Base-by-base conservation (phyloP, 1,140 invertebrate species). In the Cardiocondyla obscurior region DNA sequence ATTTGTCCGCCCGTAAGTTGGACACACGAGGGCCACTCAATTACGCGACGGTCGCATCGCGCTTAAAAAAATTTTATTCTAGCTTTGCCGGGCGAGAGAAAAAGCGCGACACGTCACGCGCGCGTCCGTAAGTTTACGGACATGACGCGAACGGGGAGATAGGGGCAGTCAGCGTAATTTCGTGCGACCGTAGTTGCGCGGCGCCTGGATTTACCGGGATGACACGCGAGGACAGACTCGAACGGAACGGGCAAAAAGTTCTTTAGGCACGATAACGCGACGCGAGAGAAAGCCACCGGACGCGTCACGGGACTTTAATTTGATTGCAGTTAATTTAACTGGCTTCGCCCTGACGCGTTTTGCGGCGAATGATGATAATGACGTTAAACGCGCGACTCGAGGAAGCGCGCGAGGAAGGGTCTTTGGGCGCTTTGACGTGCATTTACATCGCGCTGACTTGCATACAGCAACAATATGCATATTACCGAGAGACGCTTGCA, bases 371-470 rank as follows among this genome's bases (percentile, higher is more conserved):
- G 42, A 28, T 67, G n/a, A 67, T 53, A 53, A 28, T 67, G n/a
- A 67, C 30, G 25, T 77, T 53, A 67, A 67, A 77, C 33, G 33
- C 60, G 33, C 46, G 72, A 74, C 39, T 74, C n/a, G 30, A n/a
- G 25, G 30, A 46, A 36, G 28, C 10, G 42, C 19, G 46, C 44
- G n/a, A 10, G 6, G 33, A 33, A 22, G 36, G 39, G 55, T 16
- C 46, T 65, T 36, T 19, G 73, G 72, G 14, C 33, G 22, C 46
- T 79, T 46, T 14, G 74, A 77, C 46, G 12, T 60, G 73, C 57
- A 64, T 64, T 65, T 25, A 19, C 44, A 30, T n/a, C 19, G 44
- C 44, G 36, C 60, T 53, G 74, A 53, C 46, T 69, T 30, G 46
- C 62, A 22, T 69, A 8, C 36, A 28, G 46, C 49, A 12, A 55